These are phyloP conservation scores for Troides aeacus DNA, from an alignment of 2,888 invertebrate species.

Conservation along the genomic window DNA sequence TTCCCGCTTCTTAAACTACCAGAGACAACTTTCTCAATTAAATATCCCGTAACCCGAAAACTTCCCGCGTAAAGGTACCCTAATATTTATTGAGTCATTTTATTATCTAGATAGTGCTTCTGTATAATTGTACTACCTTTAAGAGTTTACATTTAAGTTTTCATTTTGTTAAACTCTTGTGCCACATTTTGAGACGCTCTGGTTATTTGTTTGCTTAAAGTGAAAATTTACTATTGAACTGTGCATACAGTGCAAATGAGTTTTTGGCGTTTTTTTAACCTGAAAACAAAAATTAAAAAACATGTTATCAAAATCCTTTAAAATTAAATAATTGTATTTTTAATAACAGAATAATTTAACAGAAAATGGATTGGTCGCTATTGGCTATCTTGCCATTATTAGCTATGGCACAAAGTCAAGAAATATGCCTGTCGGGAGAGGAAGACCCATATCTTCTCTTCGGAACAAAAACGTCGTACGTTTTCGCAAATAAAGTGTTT, in stretches of 20 bases:
- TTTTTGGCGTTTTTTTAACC: not conserved
- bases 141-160: constrained; percentile 32
- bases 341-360: constrained; percentile 12
- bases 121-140: constrained; percentile 25
- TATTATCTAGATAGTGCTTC: constrained; percentile 32
- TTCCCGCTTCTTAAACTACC: constrained; percentile 50
- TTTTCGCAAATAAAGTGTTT: constrained; percentile 80
- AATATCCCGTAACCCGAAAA: constrained; percentile 43
- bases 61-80: constrained; percentile 62
- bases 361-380: constrained; percentile 45
- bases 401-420: constrained; percentile 57
- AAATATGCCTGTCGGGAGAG: constrained; percentile 82
- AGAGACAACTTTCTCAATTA: constrained; percentile 47
- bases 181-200: constrained; percentile 40
- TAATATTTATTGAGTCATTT: constrained; percentile 29
- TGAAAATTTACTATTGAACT: constrained; percentile 36
- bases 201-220: constrained; percentile 49
- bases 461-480: constrained; percentile 88
- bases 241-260: not conserved
- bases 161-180: constrained; percentile 25
- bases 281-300: not conserved
- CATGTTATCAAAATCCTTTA: not conserved
- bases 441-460: constrained; percentile 84
- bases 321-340: not conserved
- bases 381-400: constrained; percentile 44